phyloP scores from a whole-genome alignment of 2,797 vertebrate species.

The Clarias fuscus region DNA sequence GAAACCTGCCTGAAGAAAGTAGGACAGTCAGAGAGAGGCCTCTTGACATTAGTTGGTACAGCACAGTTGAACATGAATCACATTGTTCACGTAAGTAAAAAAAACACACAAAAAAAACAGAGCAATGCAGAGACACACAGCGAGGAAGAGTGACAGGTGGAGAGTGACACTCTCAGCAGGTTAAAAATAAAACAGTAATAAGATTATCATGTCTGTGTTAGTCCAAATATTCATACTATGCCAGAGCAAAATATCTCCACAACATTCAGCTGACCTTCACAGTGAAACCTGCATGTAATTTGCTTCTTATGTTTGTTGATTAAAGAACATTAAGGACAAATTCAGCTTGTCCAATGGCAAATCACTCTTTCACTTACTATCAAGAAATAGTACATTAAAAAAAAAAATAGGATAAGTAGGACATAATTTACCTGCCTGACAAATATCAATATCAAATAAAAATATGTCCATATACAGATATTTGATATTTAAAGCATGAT shows the following conservation, averaged over 20 bases:
- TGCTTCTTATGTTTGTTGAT: background rate
- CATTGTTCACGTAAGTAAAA: background rate
- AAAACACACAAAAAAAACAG: background rate
- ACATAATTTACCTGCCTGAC: background rate
- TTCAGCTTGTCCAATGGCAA: background rate
- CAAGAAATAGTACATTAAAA: background rate
- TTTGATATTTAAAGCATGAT: background rate
- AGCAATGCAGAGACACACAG: background rate
- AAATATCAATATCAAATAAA: background rate
- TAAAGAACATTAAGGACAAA: background rate
- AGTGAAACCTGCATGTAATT: background rate
- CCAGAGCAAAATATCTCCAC: background rate
- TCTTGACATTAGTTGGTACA: slow-evolving; percentile 31
- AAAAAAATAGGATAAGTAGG: background rate
- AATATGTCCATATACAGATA: background rate
- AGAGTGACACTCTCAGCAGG: background rate
- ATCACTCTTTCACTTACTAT: background rate
- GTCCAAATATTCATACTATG: slow-evolving; percentile 1
- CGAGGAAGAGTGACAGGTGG: slow-evolving; percentile 17
- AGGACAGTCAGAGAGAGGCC: slow-evolving; percentile 12
- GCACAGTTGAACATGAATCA: slow-evolving; percentile 27
- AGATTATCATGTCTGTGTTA: slow-evolving; percentile 18
- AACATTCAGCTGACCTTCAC: background rate
- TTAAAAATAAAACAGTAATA: slow-evolving; percentile 47
- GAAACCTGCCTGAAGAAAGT: slow-evolving; percentile 5